Percentiles rank a stretch among this genome's conserved stretches.
Conservation (phyloP, 2,888 invertebrate species). For the Notodonta ziczac region DNA sequence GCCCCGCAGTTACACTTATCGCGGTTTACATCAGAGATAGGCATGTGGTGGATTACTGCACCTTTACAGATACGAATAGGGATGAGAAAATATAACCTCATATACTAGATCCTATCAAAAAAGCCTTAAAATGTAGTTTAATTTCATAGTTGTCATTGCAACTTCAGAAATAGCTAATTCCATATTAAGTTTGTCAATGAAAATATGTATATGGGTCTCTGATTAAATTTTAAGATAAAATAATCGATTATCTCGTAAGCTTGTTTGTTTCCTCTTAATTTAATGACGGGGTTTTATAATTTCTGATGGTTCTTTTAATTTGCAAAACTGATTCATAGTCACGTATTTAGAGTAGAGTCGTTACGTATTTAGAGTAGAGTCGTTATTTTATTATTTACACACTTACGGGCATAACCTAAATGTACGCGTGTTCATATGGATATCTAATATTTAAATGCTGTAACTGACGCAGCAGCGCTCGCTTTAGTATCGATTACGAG, state of each 20-base stretch:
- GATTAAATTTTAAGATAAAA: neutral
- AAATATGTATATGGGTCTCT: neutral
- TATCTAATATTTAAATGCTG: slow-evolving; percentile 49
- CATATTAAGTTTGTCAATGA: neutral
- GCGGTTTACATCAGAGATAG: neutral
- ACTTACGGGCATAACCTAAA: slow-evolving; percentile 6
- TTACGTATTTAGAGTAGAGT: slow-evolving; percentile 21
- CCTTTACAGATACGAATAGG: neutral
- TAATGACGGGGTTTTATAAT: slow-evolving; percentile 12
- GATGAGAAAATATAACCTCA: no score
- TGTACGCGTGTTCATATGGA: slow-evolving; percentile 13
- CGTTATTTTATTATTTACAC: slow-evolving; percentile 35
- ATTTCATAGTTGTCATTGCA: no score
- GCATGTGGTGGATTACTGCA: slow-evolving; percentile 2
- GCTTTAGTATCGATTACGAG: slow-evolving; percentile 41
- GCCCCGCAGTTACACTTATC: slow-evolving; percentile 32
- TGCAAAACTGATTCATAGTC: slow-evolving; percentile 16
- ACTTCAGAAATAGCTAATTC: no score
- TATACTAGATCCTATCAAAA: no score
- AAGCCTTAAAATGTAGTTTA: neutral
- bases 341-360: slow-evolving; percentile 16
- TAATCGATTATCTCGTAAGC: neutral
- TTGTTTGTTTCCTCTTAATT: neutral
- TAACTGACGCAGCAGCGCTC: slow-evolving; percentile 22
- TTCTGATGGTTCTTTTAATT: slow-evolving; percentile 22